Percentiles rank a stretch among this genome's conserved stretches.
These are phyloP conservation scores for Drosophila simulans DNA, from an alignment of 1,140 invertebrate species.

Conservation along the genomic window DNA sequence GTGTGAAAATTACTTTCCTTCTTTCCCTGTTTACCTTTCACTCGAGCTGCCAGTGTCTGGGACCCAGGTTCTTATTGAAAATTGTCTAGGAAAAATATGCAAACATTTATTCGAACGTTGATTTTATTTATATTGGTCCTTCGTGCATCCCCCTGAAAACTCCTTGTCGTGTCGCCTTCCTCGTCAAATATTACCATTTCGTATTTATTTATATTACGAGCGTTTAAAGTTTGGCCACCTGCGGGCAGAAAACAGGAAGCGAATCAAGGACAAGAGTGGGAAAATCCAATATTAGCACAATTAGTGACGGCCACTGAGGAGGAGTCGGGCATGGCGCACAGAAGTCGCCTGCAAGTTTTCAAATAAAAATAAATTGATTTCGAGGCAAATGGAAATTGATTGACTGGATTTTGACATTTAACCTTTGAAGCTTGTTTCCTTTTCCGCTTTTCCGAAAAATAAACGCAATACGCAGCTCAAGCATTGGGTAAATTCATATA, in stretches of 20 bases:
- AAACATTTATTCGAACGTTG: conserved; percentile 82
- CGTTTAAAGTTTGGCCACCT: conserved; percentile 78
- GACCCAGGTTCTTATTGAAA: conserved; percentile 57
- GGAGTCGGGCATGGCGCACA: neutral
- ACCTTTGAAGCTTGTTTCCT: conserved; percentile 8
- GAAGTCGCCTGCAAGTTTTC: conserved; percentile 35
- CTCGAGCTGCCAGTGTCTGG: conserved; percentile 15
- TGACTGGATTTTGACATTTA: conserved; percentile 13
- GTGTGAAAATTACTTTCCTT: conserved; percentile 43
- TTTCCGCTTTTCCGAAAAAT: neutral
- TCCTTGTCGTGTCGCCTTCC: neutral
- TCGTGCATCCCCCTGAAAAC: too few species aligned
- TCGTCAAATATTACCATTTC: conserved; percentile 74
- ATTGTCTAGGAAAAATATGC: conserved; percentile 78
- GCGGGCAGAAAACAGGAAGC: conserved; percentile 50
- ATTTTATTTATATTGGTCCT: conserved; percentile 75
- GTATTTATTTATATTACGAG: conserved; percentile 78
- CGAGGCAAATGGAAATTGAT: conserved; percentile 30
- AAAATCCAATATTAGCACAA: conserved; percentile 79
- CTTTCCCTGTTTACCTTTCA: conserved; percentile 52
- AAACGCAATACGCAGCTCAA: neutral
- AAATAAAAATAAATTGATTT: conserved; percentile 71
- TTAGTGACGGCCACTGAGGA: conserved; percentile 53
- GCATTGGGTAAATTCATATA: neutral
- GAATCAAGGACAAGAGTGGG: conserved; percentile 42